These are phyloP conservation scores for Campoletis raptor DNA, from an alignment of 2,888 invertebrate genomes.

Conservation along the genomic window DNA sequence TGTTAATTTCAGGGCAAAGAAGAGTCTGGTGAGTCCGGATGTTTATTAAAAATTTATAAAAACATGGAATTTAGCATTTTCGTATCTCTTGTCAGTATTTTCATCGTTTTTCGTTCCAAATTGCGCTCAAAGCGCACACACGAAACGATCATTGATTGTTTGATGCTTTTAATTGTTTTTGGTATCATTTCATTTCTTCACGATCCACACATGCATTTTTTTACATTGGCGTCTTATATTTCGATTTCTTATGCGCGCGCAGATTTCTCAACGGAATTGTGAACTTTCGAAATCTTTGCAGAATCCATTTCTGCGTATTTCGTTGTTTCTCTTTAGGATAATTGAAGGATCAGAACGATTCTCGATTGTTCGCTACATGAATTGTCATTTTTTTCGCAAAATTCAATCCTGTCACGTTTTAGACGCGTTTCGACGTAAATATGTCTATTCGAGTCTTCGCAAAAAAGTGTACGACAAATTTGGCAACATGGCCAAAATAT, in stretches of 20 bases:
- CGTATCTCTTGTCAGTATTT: background rate
- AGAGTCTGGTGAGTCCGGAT: background rate
- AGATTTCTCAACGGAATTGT: background rate
- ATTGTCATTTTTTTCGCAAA: background rate
- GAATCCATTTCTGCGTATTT: background rate
- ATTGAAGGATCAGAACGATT: constrained; percentile 23
- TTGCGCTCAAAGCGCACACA: too few relatives aligned
- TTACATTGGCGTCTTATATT: background rate
- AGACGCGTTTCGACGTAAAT: background rate
- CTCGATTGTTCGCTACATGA: constrained; percentile 8
- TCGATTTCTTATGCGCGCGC: background rate
- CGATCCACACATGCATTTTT: background rate
- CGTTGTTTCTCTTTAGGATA: background rate
- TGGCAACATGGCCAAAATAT: background rate
- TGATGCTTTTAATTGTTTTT: background rate
- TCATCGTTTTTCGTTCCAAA: too few relatives aligned
- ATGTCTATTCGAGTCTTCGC: constrained; percentile 39
- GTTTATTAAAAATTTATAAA: background rate
- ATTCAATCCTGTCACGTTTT: background rate
- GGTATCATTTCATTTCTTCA: background rate
- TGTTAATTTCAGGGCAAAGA: background rate
- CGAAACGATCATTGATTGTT: background rate
- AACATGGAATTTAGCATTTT: background rate
- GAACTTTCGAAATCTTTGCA: background rate
- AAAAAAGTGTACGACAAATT: background rate